Base-by-base conservation (phyloP, 2,797 vertebrate species). In the Myotis findleyi region DNA sequence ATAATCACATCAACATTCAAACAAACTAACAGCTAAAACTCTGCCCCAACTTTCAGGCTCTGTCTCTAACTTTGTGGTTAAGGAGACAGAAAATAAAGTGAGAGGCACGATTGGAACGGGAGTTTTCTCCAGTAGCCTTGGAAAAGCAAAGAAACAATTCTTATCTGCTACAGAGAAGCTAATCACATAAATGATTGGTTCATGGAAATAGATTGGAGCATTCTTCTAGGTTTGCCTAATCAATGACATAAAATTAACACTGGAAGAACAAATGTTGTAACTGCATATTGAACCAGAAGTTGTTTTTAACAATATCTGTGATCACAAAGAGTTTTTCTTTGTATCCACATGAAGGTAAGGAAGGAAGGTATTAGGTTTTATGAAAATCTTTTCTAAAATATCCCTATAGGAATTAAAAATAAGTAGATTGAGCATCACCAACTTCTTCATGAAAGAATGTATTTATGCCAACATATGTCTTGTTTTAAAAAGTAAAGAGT, bases 111-210 rank as follows among this genome's bases (percentile, higher is more conserved):
- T 0, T 85, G 27, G 71, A 69, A 25, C 64, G 27, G 7, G 33
- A 10, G 1, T 79, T 77, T 66, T 47, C 6, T 87, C 8, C 76
- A 77, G 4, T 2, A 38, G 30, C 1, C 27, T 51, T 77, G 17
- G 36, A 71, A 95, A 77, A 94, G 23, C 17, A 83, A 88, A 81
- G 17, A 83, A 83, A 83, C 1, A 51, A 76, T 51, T 91, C 20
- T 36, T 59, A 47, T n/a, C 5, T 83, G 13, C 6, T 14, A 8
- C 5, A 53, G 27, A 83, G 51, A 76, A 83, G 13, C 30, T 82
- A 87, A 51, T 5, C 57, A 6, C 55, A 7, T 27, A 33, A 30
- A 44, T 20, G 25, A 27, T 51, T 69, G 25, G 27, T 41, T 69
- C 69, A 76, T 33, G 8, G 17, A 82, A 87, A 72, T 86, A 80